Conservation (phyloP, 2,113 vertebrate genomes). For the Eudorcas thomsonii region DNA sequence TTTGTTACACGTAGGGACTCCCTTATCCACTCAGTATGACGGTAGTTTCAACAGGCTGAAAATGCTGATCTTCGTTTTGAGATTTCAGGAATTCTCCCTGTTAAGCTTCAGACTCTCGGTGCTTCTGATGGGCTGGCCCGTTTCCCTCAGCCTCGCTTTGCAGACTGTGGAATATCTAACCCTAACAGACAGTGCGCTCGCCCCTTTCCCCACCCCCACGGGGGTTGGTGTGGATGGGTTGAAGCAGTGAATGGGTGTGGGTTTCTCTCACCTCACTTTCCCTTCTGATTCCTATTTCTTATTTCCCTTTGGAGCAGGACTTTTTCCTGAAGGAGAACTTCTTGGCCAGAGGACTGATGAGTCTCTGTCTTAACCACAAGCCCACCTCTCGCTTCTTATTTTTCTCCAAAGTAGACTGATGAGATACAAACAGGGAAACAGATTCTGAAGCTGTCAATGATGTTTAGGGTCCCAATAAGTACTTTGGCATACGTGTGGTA, state of each 20-base stretch:
- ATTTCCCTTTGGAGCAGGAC: background rate
- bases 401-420: slow-evolving; percentile 52
- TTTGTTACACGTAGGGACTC: background rate
- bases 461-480: slow-evolving; percentile 65
- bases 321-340: background rate
- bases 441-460: slow-evolving; percentile 66
- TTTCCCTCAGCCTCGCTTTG: background rate
- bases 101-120: accelerated
- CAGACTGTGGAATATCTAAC: background rate
- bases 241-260: accelerated
- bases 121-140: accelerated
- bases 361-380: background rate
- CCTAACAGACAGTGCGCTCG: background rate
- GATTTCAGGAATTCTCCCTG: background rate
- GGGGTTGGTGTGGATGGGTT: accelerated
- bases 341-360: background rate
- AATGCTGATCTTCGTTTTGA: background rate
- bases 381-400: background rate
- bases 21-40: background rate
- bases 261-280: no score
- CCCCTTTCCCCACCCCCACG: no score
- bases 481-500: slow-evolving; percentile 34
- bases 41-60: background rate
- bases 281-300: background rate
- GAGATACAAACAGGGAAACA: slow-evolving; percentile 69